These are phyloP conservation scores for Cerceris rybyensis DNA, from an alignment of 2,888 invertebrate species.

Conservation along the genomic window DNA sequence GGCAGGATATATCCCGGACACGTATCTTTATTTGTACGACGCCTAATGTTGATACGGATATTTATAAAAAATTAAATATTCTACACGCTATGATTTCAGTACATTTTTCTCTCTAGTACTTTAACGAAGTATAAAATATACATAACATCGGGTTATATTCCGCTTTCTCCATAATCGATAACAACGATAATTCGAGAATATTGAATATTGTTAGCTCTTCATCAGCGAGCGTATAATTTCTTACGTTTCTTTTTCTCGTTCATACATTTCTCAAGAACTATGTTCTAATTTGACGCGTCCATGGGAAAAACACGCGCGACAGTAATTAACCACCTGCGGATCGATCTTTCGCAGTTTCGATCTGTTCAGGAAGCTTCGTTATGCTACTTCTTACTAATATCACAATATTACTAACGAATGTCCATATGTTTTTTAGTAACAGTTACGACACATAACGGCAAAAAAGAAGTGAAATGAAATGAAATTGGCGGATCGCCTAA, in stretches of 20 bases:
- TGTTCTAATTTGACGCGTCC: conserved; percentile 39
- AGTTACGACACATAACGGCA: too few relatives aligned
- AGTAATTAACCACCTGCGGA: neutral
- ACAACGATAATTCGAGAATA: conserved; percentile 72
- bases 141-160: conserved; percentile 75
- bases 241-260: conserved; percentile 8
- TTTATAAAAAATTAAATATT: conserved; percentile 40
- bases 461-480: too few relatives aligned
- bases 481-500: too few relatives aligned
- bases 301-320: neutral
- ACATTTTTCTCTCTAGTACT: conserved; percentile 47
- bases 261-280: conserved; percentile 36
- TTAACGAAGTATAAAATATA: conserved; percentile 75
- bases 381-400: conserved; percentile 73
- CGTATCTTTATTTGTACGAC: conserved; percentile 16
- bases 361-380: too few relatives aligned
- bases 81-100: conserved; percentile 34
- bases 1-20: neutral
- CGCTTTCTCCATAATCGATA: conserved; percentile 72
- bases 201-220: conserved; percentile 49
- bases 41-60: conserved; percentile 22
- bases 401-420: conserved; percentile 75
- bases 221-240: neutral
- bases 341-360: too few relatives aligned
- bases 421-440: conserved; percentile 37